Conservation (phyloP, 2,888 invertebrate species). For the Tenthredo livida region DNA sequence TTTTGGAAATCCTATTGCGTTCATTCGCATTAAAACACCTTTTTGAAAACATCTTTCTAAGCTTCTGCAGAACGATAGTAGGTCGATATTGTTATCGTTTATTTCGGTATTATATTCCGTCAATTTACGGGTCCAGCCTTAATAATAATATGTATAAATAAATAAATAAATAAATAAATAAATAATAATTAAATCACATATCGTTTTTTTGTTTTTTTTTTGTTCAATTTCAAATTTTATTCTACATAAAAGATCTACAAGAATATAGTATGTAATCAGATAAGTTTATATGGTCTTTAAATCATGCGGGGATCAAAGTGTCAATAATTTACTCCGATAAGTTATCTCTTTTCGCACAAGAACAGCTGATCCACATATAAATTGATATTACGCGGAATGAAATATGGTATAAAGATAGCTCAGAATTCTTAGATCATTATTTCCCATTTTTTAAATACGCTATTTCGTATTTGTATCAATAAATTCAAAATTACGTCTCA, state of each 20-base stretch:
- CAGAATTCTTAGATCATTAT: background rate
- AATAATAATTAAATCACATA: background rate
- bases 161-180: background rate
- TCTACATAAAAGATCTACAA: background rate
- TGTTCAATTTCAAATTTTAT: background rate
- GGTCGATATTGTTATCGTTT: conserved; percentile 78
- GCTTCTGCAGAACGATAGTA: conserved; percentile 79
- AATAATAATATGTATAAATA: conserved; percentile 57
- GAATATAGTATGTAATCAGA: background rate
- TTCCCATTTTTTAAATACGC: background rate
- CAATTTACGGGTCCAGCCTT: conserved; percentile 77
- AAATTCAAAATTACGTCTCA: background rate
- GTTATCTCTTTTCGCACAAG: background rate
- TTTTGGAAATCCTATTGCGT: conserved; percentile 76
- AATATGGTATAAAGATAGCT: background rate
- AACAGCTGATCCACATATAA: background rate
- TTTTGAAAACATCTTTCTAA: conserved; percentile 81
- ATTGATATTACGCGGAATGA: background rate
- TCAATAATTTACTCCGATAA: background rate
- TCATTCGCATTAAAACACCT: conserved; percentile 78
- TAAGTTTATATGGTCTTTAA: background rate
- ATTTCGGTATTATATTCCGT: conserved; percentile 75
- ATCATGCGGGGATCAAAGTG: background rate
- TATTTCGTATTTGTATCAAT: background rate
- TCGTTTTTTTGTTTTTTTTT: background rate